Evolutionary conservation across 1,140 invertebrate species (phyloP).

Genomic region (Sitodiplosis mosellana): DNA sequence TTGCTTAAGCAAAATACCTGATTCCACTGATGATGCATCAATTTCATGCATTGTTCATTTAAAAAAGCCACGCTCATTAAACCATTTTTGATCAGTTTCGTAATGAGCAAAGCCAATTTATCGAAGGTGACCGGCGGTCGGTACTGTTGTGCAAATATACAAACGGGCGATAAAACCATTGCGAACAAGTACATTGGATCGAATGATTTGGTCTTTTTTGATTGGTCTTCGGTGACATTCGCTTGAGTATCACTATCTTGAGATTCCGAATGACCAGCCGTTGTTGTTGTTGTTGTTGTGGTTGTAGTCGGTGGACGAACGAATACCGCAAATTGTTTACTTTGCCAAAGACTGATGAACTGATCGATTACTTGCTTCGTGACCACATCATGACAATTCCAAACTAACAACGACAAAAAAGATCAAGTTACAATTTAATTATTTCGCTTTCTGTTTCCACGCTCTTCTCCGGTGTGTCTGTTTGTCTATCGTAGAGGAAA

Average conservation of each 20-base stretch:
- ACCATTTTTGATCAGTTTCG: not conserved
- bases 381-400: not conserved
- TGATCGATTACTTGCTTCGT: not conserved
- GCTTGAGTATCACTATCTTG: too few relatives aligned
- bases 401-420: not conserved
- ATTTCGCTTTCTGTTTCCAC: slow-evolving; percentile 2
- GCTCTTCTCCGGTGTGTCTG: too few relatives aligned
- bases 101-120: not conserved
- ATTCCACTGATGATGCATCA: too few relatives aligned
- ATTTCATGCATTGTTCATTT: not conserved
- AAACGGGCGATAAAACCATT: not conserved
- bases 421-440: slow-evolving; percentile 10
- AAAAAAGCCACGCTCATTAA: not conserved
- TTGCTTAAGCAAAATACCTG: too few relatives aligned
- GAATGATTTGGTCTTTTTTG: too few relatives aligned
- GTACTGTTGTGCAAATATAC: not conserved
- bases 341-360: slow-evolving; percentile 1
- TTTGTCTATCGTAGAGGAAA: too few relatives aligned
- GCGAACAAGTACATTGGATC: not conserved
- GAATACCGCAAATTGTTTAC: slow-evolving; percentile 1
- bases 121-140: not conserved
- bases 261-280: not conserved
- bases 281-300: not conserved
- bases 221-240: too few relatives aligned
- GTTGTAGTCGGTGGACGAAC: not conserved